Percentiles rank a stretch among this genome's conserved stretches.
phyloP scores from a whole-genome alignment of 2,888 invertebrate species.

The Cephus runcator region DNA sequence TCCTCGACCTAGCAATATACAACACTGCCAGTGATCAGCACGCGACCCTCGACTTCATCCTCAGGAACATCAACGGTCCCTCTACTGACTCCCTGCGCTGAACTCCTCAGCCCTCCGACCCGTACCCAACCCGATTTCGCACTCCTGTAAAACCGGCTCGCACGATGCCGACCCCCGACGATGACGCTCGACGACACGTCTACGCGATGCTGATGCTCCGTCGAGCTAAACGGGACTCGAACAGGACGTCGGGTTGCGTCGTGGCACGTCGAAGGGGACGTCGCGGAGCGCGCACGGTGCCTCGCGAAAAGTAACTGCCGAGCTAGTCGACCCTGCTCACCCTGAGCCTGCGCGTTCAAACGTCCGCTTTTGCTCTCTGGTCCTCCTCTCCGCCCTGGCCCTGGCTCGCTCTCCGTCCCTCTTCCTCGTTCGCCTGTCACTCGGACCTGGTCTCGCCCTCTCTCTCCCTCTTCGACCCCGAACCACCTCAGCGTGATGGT shows the following conservation, averaged over 20 bases:
- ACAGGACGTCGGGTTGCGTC: background rate
- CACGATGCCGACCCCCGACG: background rate
- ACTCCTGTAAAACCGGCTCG: background rate
- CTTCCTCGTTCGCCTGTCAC: constrained; percentile 1
- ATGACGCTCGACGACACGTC: background rate
- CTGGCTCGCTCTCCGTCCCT: background rate
- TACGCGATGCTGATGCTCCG: background rate
- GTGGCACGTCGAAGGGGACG: background rate
- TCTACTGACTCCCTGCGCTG: background rate
- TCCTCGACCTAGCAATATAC: background rate
- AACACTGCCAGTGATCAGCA: background rate
- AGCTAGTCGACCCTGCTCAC: constrained; percentile 48
- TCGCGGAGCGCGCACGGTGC: constrained; percentile 48
- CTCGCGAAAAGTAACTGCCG: constrained; percentile 60
- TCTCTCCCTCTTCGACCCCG: constrained; percentile 12
- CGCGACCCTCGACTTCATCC: background rate
- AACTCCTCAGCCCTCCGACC: background rate
- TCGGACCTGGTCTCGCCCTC: background rate
- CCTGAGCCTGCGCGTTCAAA: constrained; percentile 50
- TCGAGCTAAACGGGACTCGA: background rate
- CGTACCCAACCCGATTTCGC: background rate
- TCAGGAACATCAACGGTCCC: background rate
- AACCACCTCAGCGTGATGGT: background rate
- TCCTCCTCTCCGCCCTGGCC: background rate
- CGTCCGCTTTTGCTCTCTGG: constrained; percentile 10